Evolutionary conservation across 2,888 invertebrate genomes (phyloP), one percentile per base, ranked within the genome.

Genomic region (Eristalis arbustorum): DNA sequence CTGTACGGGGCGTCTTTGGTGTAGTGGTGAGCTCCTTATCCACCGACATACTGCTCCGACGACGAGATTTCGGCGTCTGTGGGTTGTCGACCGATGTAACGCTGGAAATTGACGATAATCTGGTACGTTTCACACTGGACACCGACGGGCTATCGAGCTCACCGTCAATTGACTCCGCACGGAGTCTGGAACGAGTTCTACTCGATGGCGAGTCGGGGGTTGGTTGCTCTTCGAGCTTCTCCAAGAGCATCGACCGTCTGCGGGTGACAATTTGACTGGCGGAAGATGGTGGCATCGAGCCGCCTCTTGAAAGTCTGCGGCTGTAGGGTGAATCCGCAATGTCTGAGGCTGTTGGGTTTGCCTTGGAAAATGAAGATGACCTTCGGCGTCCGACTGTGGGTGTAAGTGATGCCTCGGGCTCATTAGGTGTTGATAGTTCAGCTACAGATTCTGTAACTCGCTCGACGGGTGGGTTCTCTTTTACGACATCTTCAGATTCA

Each of bases 181-280:
- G 90, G 23, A 88, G 63, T 57, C 89, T 88, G 4, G 89, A 89
- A 11, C 90, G 89, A 42, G 90, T 90, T 37, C 89, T 83, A 34
- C 77, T 84, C 6, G 90, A 88, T 2, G 91, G 90, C 2, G 90
- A 90, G 78, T 90, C 90, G 2, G 88, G 67, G 5, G 68, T 75
- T 8, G 62, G 22, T 71, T 78, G 83, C 63, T 90, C 90, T 63
- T 89, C 89, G 23, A 90, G 89, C n/a, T 89, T 77, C 34, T 90
- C 90, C 28, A 91, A 78, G 59, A 90, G 66, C 10, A 87, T 49
- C 8, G 89, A 89, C 25, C 88, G 87, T 1, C 90, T 79, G 49
- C 90, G 88, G 13, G 89, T 88, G 2, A 89, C 49, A 18, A 89
- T 74, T 80, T 88, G 89, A 14, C 68, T 88, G 5, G 88, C 84